Evolutionary conservation across 2,888 invertebrate species (phyloP), one percentile per base, ranked within the genome.

Genomic region (Tromatobia lineatoria): DNA sequence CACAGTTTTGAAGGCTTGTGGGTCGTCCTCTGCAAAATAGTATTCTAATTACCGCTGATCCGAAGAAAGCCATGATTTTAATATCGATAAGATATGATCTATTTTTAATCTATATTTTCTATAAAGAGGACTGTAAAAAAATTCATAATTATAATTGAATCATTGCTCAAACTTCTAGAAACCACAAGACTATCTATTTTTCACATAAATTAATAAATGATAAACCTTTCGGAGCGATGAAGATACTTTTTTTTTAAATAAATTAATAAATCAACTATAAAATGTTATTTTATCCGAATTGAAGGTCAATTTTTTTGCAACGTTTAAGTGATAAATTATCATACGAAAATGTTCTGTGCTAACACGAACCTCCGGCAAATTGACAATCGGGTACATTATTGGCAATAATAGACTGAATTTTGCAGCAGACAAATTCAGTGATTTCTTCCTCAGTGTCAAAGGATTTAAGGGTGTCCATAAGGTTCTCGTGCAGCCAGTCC

Each of bases 391-490:
- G 96, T 80, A 93, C 90, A 85, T 95, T 96, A 29, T 97, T 97
- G 20, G 98, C 98, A 88, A 98, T 96, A 75, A 99, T 95, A n/a
- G 99, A 98, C 93, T 99, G 97, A 87, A 99, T 98, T 95, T 99
- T 99, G 92, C 99, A 98, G 88, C 96, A 96, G 0, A 99, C 99
- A 95, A 99, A 99, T 88, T 98, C 98, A 15, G 98, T 98, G 8
- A 98, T 96, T 94, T 99, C 99, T 88, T 98, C 98, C 92, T 99
- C 98, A 54, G 95, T 97, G 89, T 99, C 99, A 95, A 99, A 99
- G 61, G 97, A 97, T 94, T 97, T 97, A 54, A 99, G 94, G 3
- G 98, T 98, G 80, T 96, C 96, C 91, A 97, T 96, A 1, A 99
- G 95, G 95, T 99, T 97, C 75, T 96, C 95, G 90, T 98, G 96